These are phyloP conservation scores for Gastrophysa polygoni DNA, from an alignment of 2,888 invertebrate species.

Conservation along the genomic window DNA sequence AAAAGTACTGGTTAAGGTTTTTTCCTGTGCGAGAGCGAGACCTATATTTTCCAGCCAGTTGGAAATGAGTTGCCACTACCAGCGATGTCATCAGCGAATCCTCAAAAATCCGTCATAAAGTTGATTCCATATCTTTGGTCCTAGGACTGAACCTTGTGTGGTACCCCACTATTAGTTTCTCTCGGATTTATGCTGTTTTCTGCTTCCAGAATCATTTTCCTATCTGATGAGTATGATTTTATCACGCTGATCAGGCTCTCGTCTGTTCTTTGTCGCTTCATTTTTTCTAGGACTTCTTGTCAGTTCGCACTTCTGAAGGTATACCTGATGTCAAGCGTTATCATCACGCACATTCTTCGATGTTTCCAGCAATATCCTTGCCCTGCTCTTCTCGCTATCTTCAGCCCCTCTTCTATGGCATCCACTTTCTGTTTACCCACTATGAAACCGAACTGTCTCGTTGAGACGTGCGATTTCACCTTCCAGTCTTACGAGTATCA, in stretches of 20 bases:
- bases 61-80: background rate
- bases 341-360: background rate
- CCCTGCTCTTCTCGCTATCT: background rate
- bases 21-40: no score
- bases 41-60: no score
- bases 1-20: no score
- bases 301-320: constrained; percentile 9
- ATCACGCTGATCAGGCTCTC: constrained; percentile 15
- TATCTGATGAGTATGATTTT: constrained; percentile 7
- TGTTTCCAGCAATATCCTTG: background rate
- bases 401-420: background rate
- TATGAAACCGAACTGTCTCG: no score
- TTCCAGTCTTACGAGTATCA: background rate
- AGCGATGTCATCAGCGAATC: constrained; percentile 18
- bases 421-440: background rate
- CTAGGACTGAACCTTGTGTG: constrained; percentile 23
- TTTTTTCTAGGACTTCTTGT: constrained; percentile 9
- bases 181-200: background rate
- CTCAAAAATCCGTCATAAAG: constrained; percentile 12
- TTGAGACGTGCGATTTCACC: background rate
- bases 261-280: constrained; percentile 14
- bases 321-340: background rate
- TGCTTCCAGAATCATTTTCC: constrained; percentile 10
- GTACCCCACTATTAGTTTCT: constrained; percentile 16
- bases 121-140: constrained; percentile 17